Conservation (phyloP, 2,888 invertebrate genomes). For the Raillietiella orientalis region DNA sequence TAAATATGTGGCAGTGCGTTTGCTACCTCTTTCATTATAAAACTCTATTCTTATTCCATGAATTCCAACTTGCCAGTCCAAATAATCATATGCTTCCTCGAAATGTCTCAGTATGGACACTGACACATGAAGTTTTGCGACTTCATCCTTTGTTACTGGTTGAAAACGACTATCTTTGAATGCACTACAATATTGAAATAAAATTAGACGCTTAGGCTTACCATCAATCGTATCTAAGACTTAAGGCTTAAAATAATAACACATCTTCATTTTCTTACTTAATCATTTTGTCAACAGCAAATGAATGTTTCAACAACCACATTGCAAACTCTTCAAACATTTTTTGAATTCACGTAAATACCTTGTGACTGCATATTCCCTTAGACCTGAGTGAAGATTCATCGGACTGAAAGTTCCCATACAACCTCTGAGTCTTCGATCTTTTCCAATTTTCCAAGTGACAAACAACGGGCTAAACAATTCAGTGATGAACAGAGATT, state of each 20-base stretch:
- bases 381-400: slow-evolving; percentile 68
- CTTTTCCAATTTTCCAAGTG: slow-evolving; percentile 94
- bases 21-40: slow-evolving; percentile 63
- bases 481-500: not conserved
- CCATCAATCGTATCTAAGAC: too few relatives aligned
- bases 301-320: too few relatives aligned
- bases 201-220: too few relatives aligned
- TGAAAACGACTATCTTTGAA: slow-evolving; percentile 88
- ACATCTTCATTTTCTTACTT: too few relatives aligned
- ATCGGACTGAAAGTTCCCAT: slow-evolving; percentile 96
- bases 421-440: slow-evolving; percentile 78
- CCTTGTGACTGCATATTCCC: slow-evolving; percentile 84
- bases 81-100: slow-evolving; percentile 73
- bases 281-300: too few relatives aligned
- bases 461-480: slow-evolving; percentile 75
- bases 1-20: slow-evolving; percentile 87
- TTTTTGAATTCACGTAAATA: too few relatives aligned
- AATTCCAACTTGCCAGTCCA: slow-evolving; percentile 88
- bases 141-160: slow-evolving; percentile 74
- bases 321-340: too few relatives aligned
- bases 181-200: slow-evolving; percentile 26
- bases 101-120: slow-evolving; percentile 88
- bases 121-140: slow-evolving; percentile 65
- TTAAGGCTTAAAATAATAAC: too few relatives aligned
- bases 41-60: slow-evolving; percentile 98